A percentile compares a stretch with the other conserved stretches of the same genome.
phyloP scores from a whole-genome alignment of 2,888 invertebrate species.

The Dryobotodes eremita region DNA sequence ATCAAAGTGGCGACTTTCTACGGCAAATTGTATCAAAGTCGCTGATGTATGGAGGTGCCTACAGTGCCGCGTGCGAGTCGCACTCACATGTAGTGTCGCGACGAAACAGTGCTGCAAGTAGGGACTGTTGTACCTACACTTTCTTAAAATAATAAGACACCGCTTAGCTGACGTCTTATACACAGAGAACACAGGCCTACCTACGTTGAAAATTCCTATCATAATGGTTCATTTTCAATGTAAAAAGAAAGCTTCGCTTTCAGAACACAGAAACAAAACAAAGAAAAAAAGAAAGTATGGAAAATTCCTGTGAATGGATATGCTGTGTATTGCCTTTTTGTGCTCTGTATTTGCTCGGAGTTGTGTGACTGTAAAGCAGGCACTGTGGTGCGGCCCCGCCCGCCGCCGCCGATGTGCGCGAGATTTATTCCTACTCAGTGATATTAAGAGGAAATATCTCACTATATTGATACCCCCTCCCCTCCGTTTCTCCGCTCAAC shows the following conservation, averaged over 20 bases:
- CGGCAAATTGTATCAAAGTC: constrained; percentile 87
- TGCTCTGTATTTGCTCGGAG: neutral
- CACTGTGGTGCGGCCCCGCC: constrained; percentile 7
- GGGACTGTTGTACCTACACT: neutral
- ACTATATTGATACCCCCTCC: neutral
- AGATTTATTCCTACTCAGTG: constrained; percentile 60
- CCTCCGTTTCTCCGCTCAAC: neutral
- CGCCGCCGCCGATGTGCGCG: constrained; percentile 32
- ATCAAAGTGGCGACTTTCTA: constrained; percentile 84
- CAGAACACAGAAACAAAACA: neutral
- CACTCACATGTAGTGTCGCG: neutral
- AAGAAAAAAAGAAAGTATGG: neutral
- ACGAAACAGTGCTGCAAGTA: neutral
- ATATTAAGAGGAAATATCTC: constrained; percentile 51
- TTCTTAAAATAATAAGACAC: neutral
- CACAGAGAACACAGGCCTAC: neutral
- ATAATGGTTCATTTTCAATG: neutral
- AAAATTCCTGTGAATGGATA: neutral
- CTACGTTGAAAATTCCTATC: neutral
- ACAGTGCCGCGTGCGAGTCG: neutral
- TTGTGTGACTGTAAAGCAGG: neutral
- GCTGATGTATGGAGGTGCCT: constrained; percentile 78
- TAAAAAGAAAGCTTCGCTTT: neutral
- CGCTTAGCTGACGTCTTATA: too few relatives aligned
- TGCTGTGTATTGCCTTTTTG: neutral